Evolutionary conservation across 2,797 vertebrate species (phyloP).

Genomic region (Pangasius djambal): DNA sequence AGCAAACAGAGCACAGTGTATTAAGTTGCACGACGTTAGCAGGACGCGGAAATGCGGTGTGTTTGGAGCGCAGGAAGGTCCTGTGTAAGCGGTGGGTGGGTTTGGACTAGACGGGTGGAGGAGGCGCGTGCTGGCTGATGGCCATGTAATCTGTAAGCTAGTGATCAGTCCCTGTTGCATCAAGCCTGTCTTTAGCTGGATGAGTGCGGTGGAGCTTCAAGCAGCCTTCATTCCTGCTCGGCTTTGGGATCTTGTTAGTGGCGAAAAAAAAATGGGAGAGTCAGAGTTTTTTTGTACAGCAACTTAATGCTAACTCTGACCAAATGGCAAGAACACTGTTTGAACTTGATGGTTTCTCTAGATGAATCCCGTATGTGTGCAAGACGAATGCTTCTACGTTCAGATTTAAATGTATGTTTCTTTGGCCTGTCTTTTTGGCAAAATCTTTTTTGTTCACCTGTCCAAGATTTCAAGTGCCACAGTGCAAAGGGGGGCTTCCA

Average conservation of each 20-base stretch:
- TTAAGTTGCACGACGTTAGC: constrained; percentile 63
- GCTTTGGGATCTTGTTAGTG: constrained; percentile 53
- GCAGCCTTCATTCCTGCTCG: constrained; percentile 47
- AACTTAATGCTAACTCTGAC: constrained; percentile 57
- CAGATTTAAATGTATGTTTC: constrained; percentile 56
- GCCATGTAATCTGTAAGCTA: constrained; percentile 54
- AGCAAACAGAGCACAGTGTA: constrained; percentile 70
- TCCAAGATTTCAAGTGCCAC: constrained; percentile 24
- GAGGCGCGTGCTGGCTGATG: constrained; percentile 38
- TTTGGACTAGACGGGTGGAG: constrained; percentile 17
- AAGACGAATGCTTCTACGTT: constrained; percentile 58
- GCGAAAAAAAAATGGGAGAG: constrained; percentile 43
- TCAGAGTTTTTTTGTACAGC: constrained; percentile 37
- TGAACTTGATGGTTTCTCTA: constrained; percentile 63
- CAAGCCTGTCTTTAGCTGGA: constrained; percentile 39
- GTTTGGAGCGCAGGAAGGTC: constrained; percentile 30
- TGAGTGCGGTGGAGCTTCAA: constrained; percentile 48
- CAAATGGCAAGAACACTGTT: constrained; percentile 60
- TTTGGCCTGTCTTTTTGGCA: constrained; percentile 48
- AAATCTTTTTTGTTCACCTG: constrained; percentile 47
- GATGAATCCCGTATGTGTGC: constrained; percentile 63
- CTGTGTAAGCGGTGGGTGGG: neutral
- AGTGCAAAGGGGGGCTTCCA: constrained; percentile 40
- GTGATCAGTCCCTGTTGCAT: constrained; percentile 40
- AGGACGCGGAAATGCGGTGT: constrained; percentile 28